phyloP scores from a whole-genome alignment of 2,797 vertebrate genomes.

The Sphenodon punctatus region DNA sequence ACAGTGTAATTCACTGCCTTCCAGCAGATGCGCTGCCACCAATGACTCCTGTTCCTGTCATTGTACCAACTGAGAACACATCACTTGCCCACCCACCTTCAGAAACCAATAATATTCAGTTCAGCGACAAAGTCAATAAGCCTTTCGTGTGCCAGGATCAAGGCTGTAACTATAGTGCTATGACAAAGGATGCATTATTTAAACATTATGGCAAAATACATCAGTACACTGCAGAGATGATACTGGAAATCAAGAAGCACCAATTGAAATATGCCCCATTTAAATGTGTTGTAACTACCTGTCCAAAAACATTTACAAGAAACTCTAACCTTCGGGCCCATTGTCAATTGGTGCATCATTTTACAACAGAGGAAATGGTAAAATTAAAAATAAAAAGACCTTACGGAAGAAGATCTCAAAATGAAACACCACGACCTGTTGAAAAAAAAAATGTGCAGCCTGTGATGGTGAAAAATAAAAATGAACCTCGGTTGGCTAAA shows the following conservation, averaged over 20 bases:
- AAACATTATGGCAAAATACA: conserved; percentile 93
- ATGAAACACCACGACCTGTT: conserved; percentile 50
- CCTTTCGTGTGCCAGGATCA: conserved; percentile 87
- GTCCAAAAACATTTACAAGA: conserved; percentile 92
- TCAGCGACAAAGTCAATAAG: conserved; percentile 80
- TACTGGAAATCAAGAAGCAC: conserved; percentile 88
- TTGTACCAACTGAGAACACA: conserved; percentile 49
- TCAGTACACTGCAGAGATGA: conserved; percentile 90
- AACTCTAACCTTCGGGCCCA: conserved; percentile 97
- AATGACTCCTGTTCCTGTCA: conserved; percentile 43
- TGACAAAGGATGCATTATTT: conserved; percentile 92
- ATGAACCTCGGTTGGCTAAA: conserved; percentile 38
- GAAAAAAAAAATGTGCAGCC: conserved; percentile 66
- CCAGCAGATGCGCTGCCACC: conserved; percentile 54
- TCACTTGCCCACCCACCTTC: conserved; percentile 61
- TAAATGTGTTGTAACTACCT: conserved; percentile 88
- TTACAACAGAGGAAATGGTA: conserved; percentile 87
- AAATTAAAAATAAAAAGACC: conserved; percentile 87
- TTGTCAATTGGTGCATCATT: conserved; percentile 89
- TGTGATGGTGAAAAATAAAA: conserved; percentile 61
- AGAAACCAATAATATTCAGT: conserved; percentile 72
- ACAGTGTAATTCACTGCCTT: conserved; percentile 63
- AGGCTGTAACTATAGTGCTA: conserved; percentile 87
- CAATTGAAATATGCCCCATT: conserved; percentile 92
- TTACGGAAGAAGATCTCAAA: conserved; percentile 77